Evolutionary conservation across 2,888 invertebrate genomes (phyloP).

Genomic region (Teleiodes luculella): DNA sequence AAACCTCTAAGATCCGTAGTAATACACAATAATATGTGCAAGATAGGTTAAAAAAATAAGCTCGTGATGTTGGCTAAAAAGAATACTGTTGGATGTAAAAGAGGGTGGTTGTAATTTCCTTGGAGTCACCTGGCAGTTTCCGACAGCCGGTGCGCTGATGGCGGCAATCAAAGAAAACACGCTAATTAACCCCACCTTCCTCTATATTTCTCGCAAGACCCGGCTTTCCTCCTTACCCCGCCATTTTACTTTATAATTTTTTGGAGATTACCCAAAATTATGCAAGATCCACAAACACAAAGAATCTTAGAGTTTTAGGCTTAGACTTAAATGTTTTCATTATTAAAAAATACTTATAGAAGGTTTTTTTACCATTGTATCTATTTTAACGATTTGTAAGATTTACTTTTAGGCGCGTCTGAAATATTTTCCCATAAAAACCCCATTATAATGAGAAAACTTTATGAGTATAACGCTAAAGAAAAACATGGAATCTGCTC

Average conservation of each 20-base stretch:
- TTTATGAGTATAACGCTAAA: too few relatives aligned
- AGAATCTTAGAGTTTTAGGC: too few relatives aligned
- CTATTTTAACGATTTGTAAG: too few relatives aligned
- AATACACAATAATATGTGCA: neutral
- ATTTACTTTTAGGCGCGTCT: too few relatives aligned
- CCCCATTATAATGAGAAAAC: too few relatives aligned
- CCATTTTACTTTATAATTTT: conserved; percentile 8
- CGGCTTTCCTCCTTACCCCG: conserved; percentile 2
- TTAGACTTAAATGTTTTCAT: too few relatives aligned
- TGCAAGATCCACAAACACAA: neutral
- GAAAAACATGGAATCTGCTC: too few relatives aligned
- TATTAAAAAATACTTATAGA: too few relatives aligned
- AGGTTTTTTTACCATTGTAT: too few relatives aligned
- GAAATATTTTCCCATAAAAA: too few relatives aligned
- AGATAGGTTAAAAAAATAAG: neutral
- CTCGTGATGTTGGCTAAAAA: neutral
- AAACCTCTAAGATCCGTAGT: too few relatives aligned
- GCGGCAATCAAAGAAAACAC: conserved; percentile 76
- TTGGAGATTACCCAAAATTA: neutral
- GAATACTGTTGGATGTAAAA: conserved; percentile 32
- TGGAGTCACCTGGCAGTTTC: conserved; percentile 67
- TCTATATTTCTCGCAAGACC: conserved; percentile 38
- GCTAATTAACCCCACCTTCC: conserved; percentile 69
- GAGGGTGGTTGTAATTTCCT: conserved; percentile 65
- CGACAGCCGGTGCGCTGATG: conserved; percentile 71